Evolutionary conservation across 2,888 invertebrate species (phyloP), one percentile per base, ranked within the genome.

Genomic region (Hirtodrosophila alboralis): DNA sequence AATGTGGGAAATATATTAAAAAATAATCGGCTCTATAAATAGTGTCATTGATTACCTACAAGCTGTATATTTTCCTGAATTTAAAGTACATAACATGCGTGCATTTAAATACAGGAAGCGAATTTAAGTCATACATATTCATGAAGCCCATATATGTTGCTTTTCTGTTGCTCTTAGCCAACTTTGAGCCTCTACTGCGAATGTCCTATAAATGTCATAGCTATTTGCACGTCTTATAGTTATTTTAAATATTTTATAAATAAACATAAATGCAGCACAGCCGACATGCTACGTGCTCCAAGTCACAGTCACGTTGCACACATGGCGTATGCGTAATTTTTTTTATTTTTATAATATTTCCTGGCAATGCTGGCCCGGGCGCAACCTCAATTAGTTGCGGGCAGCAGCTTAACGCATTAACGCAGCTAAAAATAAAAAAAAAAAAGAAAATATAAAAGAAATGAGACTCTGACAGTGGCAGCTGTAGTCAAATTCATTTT

Each of bases 161-260:
- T 16, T 28, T 16, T 26, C 23, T 38, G 16, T 16, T 26, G 26
- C 10, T 33, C 4, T 16, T n/a, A 12, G 1, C 4, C n/a, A 14
- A 18, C 9, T 16, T 7, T 23, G 0, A 9, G 23, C 4, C 13
- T 26, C 12, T 43, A n/a, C n/a, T 51, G 28, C 26, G 31, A 31
- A 38, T 58, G 54, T 53, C 49, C 52, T 51, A 61, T 41, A 64
- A 72, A 79, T 84, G 77, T 69, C 68, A 75, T 45, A 62, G 57
- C 78, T 60, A 77, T 74, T 84, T 74, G 75, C 79, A 79, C 79
- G 84, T 84, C 71, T 81, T 81, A 83, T 66, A 44, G 60, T 61
- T 63, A 77, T 60, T 84, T 81, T 77, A 81, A 84, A 80, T 80
- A 84, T 71, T 84, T 81, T 66, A 80, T 79, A 75, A 78, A 78